A percentile compares a stretch with the other conserved stretches of the same genome.
phyloP scores from a whole-genome alignment of 2,888 invertebrate species.

The Linnaemya tessellans region DNA sequence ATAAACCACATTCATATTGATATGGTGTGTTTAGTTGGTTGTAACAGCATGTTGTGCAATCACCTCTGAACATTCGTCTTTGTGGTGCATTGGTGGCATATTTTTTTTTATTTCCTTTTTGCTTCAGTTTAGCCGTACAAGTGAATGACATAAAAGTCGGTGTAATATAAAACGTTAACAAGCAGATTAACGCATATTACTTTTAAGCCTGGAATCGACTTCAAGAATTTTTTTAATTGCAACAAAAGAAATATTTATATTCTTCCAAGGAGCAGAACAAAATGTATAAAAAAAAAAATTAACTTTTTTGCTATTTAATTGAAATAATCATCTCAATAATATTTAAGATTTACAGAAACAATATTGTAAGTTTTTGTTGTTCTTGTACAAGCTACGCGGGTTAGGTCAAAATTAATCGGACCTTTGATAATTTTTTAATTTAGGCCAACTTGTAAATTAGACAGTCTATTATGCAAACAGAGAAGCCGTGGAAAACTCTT shows the following conservation, averaged over 20 bases:
- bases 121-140: conserved; percentile 7
- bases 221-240: neutral
- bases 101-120: neutral
- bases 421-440: too few relatives aligned
- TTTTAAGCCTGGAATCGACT: neutral
- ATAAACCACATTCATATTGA: conserved; percentile 5
- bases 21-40: conserved; percentile 8
- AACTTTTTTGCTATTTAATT: too few relatives aligned
- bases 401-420: too few relatives aligned
- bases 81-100: conserved; percentile 1
- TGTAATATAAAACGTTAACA: conserved; percentile 68
- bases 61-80: neutral
- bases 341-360: too few relatives aligned
- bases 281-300: conserved; percentile 5
- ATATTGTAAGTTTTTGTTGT: too few relatives aligned
- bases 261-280: neutral
- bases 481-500: too few relatives aligned
- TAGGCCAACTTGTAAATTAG: too few relatives aligned
- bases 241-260: too few relatives aligned
- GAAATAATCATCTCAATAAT: too few relatives aligned
- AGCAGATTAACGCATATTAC: conserved; percentile 55
- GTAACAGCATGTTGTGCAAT: neutral
- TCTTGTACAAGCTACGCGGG: too few relatives aligned
- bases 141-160: conserved; percentile 65
- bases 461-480: too few relatives aligned